These are phyloP conservation scores for Camelus dromedarius DNA, from an alignment of 2,113 vertebrate genomes.

Conservation along the genomic window DNA sequence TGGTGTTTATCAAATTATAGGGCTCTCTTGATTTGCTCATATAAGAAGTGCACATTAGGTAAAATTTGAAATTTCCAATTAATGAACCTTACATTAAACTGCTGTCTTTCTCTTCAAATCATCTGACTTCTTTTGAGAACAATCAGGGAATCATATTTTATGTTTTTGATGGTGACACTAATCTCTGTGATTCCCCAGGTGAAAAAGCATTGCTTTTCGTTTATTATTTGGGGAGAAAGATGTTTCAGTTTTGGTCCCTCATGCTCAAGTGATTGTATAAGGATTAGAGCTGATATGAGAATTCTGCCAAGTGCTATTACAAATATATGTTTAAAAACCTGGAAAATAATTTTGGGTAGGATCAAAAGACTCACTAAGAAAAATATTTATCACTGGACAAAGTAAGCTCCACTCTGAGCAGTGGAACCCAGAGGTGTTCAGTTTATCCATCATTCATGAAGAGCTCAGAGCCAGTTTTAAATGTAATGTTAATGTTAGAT, in stretches of 20 bases:
- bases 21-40: not conserved
- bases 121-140: not conserved
- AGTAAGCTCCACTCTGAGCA: not conserved
- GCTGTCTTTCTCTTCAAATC: not conserved
- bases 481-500: not conserved
- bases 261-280: not conserved
- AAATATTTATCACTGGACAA: not conserved
- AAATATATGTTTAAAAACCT: not conserved
- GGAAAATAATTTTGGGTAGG: not conserved
- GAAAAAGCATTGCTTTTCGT: not conserved
- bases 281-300: not conserved
- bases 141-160: not conserved
- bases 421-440: not conserved
- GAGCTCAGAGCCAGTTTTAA: not conserved
- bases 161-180: not conserved
- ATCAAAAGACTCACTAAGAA: not conserved
- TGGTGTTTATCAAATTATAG: not conserved
- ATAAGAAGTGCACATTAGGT: not conserved
- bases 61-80: not conserved
- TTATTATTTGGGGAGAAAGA: not conserved
- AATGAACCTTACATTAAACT: not conserved
- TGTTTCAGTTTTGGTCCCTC: not conserved
- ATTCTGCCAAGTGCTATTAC: not conserved
- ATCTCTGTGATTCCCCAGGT: not conserved
- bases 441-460: not conserved